A percentile compares a stretch with the other conserved stretches of the same genome.
phyloP scores from a whole-genome alignment of 2,113 vertebrate genomes.

The Gymnocephalus cernua region DNA sequence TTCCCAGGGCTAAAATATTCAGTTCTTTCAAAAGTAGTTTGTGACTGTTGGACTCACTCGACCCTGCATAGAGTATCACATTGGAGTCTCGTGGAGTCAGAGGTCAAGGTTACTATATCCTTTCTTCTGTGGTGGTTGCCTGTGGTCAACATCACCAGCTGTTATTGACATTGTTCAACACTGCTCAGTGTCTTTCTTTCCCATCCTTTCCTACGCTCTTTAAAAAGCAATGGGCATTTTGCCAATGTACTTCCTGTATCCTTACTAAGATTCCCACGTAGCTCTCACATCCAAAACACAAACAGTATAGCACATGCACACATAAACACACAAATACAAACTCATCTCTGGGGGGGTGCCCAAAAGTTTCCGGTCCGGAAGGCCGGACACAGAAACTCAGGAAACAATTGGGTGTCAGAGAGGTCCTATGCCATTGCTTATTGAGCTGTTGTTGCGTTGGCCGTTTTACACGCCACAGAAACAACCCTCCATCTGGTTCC shows the following conservation, averaged over 20 bases:
- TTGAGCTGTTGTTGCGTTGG: conserved; percentile 43
- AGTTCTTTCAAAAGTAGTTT: background rate
- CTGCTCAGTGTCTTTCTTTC: conserved; percentile 33
- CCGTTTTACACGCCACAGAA: conserved; percentile 53
- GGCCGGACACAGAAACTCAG: conserved; percentile 69
- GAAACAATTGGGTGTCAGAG: conserved; percentile 78
- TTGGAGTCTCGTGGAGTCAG: conserved; percentile 28
- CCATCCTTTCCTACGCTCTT: conserved; percentile 50
- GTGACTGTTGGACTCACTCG: conserved; percentile 1
- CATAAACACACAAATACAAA: conserved; percentile 46
- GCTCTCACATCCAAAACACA: conserved; percentile 11
- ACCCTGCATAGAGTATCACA: background rate
- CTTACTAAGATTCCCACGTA: conserved; percentile 38
- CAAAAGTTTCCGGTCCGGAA: conserved; percentile 77
- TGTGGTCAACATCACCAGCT: conserved; percentile 40
- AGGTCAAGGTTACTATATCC: conserved; percentile 54
- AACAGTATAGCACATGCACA: conserved; percentile 9
- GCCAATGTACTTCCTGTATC: conserved; percentile 56
- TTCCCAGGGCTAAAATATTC: background rate
- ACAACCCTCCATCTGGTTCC: conserved; percentile 77
- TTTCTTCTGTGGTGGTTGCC: conserved; percentile 23
- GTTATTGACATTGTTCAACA: conserved; percentile 56
- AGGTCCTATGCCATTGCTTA: conserved; percentile 40
- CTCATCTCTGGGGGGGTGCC: conserved; percentile 61
- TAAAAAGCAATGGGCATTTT: conserved; percentile 60